phyloP scores from a whole-genome alignment of 2,797 vertebrate species.

The Scolopax rusticola region DNA sequence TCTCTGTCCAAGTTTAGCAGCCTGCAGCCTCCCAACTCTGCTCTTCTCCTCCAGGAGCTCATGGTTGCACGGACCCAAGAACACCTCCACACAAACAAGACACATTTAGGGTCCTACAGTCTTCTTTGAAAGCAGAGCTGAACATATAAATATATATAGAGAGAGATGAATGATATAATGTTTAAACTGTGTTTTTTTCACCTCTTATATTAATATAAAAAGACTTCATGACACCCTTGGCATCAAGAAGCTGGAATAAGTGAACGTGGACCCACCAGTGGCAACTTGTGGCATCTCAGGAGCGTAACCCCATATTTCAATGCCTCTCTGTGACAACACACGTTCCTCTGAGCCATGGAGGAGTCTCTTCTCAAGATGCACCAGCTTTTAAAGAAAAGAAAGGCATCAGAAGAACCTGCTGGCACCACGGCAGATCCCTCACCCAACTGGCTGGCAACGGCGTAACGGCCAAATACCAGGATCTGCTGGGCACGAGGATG shows the following conservation, averaged over 20 bases:
- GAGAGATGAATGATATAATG: rapidly evolving
- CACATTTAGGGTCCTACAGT: neutral
- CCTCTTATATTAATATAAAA: rapidly evolving
- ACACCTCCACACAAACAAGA: neutral
- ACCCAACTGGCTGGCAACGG: neutral
- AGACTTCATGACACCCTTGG: neutral
- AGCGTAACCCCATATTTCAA: rapidly evolving
- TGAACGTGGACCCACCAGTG: rapidly evolving
- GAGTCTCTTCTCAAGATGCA: neutral
- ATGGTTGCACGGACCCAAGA: neutral
- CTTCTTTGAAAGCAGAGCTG: neutral
- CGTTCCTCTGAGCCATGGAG: rapidly evolving
- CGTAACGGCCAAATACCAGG: rapidly evolving
- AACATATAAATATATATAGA: neutral
- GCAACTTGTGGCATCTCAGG: rapidly evolving
- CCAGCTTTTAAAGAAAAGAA: neutral
- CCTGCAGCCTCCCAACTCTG: neutral
- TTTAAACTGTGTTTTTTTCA: neutral
- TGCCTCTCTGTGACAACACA: neutral
- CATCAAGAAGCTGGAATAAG: neutral
- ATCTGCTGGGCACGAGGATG: neutral
- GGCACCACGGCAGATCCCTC: rapidly evolving
- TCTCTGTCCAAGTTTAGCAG: neutral
- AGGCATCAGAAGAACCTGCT: neutral
- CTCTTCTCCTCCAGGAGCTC: neutral